phyloP scores from a whole-genome alignment of 2,888 invertebrate species.

The Calameuta filiformis region DNA sequence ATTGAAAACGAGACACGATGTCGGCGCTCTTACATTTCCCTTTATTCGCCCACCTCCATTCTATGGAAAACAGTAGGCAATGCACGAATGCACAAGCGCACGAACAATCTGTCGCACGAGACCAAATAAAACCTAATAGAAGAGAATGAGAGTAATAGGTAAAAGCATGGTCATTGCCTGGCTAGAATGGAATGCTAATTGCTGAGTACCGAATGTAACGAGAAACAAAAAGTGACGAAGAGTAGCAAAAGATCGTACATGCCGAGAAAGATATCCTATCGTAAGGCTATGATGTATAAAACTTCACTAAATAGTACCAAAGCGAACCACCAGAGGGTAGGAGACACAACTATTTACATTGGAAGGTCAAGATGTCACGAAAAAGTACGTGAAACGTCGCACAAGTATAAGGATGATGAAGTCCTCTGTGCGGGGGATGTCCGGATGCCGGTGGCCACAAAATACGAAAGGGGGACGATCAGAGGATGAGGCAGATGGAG shows the following conservation, averaged over 20 bases:
- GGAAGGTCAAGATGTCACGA: background rate
- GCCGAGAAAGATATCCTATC: background rate
- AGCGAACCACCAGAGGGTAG: background rate
- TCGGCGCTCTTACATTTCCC: background rate
- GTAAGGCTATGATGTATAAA: background rate
- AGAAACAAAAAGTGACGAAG: background rate
- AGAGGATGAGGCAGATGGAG: constrained; percentile 24
- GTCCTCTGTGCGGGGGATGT: background rate
- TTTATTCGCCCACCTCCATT: background rate
- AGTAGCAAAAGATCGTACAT: background rate
- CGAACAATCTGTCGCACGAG: background rate
- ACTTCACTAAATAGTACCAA: background rate
- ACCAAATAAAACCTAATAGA: background rate
- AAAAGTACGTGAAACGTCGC: background rate
- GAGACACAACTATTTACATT: background rate
- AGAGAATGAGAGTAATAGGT: background rate
- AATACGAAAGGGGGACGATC: constrained; percentile 9
- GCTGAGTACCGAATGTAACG: background rate
- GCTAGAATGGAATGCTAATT: background rate
- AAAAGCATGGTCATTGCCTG: background rate
- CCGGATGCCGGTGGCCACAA: background rate
- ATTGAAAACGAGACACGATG: background rate
- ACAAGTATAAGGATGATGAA: background rate
- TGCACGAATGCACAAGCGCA: background rate
- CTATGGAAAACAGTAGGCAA: background rate